These are phyloP conservation scores for Coptotermes formosanus DNA, from an alignment of 1,140 invertebrate genomes.

Conservation along the genomic window DNA sequence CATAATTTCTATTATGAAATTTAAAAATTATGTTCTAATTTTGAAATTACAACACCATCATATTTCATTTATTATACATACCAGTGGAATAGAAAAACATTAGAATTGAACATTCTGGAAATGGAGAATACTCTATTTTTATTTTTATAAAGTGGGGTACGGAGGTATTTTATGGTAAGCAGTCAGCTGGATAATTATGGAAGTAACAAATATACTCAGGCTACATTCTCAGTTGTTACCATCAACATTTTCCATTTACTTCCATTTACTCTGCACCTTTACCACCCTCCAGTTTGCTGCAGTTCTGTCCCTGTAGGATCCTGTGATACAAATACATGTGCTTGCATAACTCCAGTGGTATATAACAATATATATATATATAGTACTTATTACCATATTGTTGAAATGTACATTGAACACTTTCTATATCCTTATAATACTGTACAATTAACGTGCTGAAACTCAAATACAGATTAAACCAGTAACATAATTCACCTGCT, in stretches of 20 bases:
- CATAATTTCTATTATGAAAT: background rate
- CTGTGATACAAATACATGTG: no score
- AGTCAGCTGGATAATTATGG: background rate
- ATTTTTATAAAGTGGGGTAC: background rate
- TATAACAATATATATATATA: no score
- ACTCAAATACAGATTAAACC: constrained; percentile 11
- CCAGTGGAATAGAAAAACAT: background rate
- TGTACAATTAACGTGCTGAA: background rate
- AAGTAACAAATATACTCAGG: background rate
- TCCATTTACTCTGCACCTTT: background rate
- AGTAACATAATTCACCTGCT: background rate
- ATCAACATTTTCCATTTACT: background rate
- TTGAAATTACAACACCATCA: background rate
- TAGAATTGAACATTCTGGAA: background rate
- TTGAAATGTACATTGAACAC: background rate
- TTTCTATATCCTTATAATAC: no score
- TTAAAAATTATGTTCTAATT: background rate
- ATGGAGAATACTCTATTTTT: no score
- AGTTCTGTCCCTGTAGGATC: no score
- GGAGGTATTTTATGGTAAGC: constrained; percentile 10
- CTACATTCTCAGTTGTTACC: no score
- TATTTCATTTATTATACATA: background rate
- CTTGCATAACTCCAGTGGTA: background rate
- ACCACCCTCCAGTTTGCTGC: background rate
- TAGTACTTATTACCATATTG: no score